Evolutionary conservation across 2,113 vertebrate species (phyloP), one percentile per base, ranked within the genome.

Genomic region (Notothenia coriiceps): DNA sequence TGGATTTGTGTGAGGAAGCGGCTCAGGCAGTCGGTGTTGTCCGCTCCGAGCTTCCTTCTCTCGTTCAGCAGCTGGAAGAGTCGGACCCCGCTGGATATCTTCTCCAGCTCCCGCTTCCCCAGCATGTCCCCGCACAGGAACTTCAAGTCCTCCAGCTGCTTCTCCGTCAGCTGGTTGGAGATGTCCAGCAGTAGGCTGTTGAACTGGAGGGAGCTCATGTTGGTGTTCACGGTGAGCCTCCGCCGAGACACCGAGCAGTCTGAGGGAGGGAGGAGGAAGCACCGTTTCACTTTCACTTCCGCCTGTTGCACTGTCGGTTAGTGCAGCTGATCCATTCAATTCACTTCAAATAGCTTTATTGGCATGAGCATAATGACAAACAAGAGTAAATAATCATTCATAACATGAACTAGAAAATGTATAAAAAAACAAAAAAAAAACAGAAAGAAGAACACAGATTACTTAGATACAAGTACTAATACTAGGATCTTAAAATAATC

Each of bases 1-100:
- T 85, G 29, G 0, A 95, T 67, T 0, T 0, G 0, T 0, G 0
- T 0, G 0, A 97, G 75, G 1, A 94, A 13, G 0, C 0, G 0
- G 1, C 76, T 51, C 3, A 97, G 78, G 0, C 43, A 57, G 0
- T 2, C 15, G 0, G 92, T 82, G 0, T 91, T 0, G 2, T 78
- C 13, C 0, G 1, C 6, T 0, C 61, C 1, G 0, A 97, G 86
- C 0, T 10, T 5, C 18, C 55, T 33, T 70, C 83, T 90, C 85
- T 97, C 94, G 0, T 74, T 62, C 6, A 97, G 86, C 2, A 70
- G 1, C 17, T 0, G 17, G 63, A 96, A 97, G 2, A 97, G 92
- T 0, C 90, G 76, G 0, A 0, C 0, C 0, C 90, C 95, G 0
- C 0, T 89, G 0, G 0, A 7, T 2, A 95, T 78, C 0, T 0